phyloP scores from a whole-genome alignment of 2,888 invertebrate genomes.

The Dromius quadrimaculatus region DNA sequence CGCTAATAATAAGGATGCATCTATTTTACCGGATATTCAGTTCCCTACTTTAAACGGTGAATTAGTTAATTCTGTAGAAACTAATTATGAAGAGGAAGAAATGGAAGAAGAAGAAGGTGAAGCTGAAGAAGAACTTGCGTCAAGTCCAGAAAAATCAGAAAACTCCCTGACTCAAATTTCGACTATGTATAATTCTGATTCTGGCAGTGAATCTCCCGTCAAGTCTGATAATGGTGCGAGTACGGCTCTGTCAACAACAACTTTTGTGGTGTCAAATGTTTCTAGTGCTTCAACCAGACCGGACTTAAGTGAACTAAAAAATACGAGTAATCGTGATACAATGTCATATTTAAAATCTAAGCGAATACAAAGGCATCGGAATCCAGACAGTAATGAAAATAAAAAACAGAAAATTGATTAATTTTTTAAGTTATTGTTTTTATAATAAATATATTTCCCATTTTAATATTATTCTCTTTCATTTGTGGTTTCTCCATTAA shows the following conservation, averaged over 20 bases:
- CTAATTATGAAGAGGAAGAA: constrained; percentile 69
- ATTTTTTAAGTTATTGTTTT: constrained; percentile 50
- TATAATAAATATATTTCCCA: constrained; percentile 43
- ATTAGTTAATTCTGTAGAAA: constrained; percentile 55
- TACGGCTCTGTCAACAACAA: neutral
- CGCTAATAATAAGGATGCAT: constrained; percentile 76
- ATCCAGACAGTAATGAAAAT: constrained; percentile 56
- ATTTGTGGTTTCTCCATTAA: constrained; percentile 2
- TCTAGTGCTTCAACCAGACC: constrained; percentile 58
- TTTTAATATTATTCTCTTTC: constrained; percentile 17
- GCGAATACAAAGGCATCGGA: constrained; percentile 63
- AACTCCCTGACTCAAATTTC: constrained; percentile 17
- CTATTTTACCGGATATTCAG: constrained; percentile 77
- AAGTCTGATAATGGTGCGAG: neutral
- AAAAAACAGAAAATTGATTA: constrained; percentile 60
- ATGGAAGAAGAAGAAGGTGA: constrained; percentile 69
- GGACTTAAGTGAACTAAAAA: constrained; percentile 61
- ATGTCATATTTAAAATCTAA: constrained; percentile 65
- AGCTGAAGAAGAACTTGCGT: constrained; percentile 66
- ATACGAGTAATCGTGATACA: constrained; percentile 62
- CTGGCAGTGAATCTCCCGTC: constrained; percentile 21
- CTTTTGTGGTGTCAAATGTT: constrained; percentile 52
- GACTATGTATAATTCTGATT: constrained; percentile 44
- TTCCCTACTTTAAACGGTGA: constrained; percentile 83
- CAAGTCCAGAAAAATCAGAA: constrained; percentile 35